Conservation (phyloP, 2,888 invertebrate species). For the Pherbina coryleti region DNA sequence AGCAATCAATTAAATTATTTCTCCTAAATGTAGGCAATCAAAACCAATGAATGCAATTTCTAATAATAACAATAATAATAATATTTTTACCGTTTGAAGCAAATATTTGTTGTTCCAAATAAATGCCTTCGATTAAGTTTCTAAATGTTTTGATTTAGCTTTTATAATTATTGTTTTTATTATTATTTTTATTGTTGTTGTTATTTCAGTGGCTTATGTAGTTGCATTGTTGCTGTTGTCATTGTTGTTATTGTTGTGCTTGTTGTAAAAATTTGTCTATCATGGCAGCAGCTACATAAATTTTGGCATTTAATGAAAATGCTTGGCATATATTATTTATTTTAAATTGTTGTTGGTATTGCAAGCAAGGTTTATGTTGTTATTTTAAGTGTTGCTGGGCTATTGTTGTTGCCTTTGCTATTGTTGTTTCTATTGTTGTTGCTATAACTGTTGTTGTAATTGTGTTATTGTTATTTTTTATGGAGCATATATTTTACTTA, state of each 20-base stretch:
- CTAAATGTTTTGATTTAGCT: conserved; percentile 8
- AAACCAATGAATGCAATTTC: no score
- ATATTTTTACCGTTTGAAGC: not conserved
- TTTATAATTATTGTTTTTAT: not conserved
- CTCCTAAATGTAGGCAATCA: not conserved
- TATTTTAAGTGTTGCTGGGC: not conserved
- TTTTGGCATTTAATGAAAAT: no score
- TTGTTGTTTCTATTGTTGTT: not conserved
- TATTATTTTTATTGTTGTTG: not conserved
- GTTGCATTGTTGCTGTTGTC: not conserved
- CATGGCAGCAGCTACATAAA: no score
- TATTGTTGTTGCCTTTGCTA: not conserved
- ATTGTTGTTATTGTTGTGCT: not conserved
- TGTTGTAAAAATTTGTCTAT: not conserved
- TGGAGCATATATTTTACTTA: not conserved
- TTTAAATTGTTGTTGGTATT: not conserved
- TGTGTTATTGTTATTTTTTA: not conserved
- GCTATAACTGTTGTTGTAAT: not conserved
- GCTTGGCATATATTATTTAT: not conserved
- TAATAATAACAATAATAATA: no score
- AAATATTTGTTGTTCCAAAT: not conserved
- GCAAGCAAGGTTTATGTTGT: not conserved
- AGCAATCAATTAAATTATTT: not conserved
- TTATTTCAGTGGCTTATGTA: not conserved
- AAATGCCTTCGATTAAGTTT: conserved; percentile 3